Conservation (phyloP, 2,113 vertebrate species). For the Progne subis region DNA sequence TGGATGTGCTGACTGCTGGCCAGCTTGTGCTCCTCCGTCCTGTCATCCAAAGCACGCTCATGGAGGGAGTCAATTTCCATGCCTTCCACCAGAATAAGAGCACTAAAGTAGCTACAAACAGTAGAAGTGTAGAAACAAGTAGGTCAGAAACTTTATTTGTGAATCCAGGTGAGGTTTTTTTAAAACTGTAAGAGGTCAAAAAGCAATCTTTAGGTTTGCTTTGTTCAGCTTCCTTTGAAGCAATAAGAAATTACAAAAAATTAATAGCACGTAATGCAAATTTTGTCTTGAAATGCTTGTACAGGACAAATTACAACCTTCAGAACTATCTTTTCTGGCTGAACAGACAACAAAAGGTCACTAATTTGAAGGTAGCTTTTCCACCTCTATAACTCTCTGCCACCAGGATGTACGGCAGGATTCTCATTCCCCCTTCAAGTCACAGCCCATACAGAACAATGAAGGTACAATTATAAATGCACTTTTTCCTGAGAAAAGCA, state of each 20-base stretch:
- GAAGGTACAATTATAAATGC: not conserved
- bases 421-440: not conserved
- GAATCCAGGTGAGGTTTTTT: not conserved
- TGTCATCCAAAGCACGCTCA: constrained; percentile 90
- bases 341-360: not conserved
- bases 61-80: constrained; percentile 97
- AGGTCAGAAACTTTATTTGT: not conserved
- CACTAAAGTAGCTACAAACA: constrained; percentile 87
- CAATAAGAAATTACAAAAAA: not conserved
- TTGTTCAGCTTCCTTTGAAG: not conserved
- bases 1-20: constrained; percentile 77
- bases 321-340: not conserved
- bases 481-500: not conserved
- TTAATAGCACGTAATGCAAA: not conserved
- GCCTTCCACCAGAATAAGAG: constrained; percentile 94
- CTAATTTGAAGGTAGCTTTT: not conserved
- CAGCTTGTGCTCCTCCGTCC: constrained; percentile 90
- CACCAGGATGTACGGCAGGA: not conserved
- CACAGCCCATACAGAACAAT: not conserved
- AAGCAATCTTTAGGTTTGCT: not conserved
- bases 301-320: not conserved
- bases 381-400: not conserved
- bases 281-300: not conserved
- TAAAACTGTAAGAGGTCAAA: not conserved
- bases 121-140: not conserved